Evolutionary conservation across 92 coral and sea anemone genomes (phyloP).

Genomic region (Muricea muricata): DNA sequence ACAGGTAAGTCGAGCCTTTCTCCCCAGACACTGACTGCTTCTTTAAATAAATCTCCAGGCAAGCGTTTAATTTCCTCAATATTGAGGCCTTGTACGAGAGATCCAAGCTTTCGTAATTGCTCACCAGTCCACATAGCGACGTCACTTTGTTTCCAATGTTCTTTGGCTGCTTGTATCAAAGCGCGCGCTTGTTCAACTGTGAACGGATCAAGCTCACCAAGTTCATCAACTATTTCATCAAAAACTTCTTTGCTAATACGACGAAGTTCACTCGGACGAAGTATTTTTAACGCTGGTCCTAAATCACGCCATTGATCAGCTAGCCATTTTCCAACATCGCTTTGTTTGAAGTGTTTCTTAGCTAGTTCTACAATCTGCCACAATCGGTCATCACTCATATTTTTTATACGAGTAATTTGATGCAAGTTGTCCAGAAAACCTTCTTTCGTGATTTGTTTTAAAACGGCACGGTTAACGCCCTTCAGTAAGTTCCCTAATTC

Average conservation of each 20-base stretch:
- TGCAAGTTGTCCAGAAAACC: constrained; percentile 84
- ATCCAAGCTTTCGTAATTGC: constrained; percentile 84
- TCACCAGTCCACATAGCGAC: constrained; percentile 87
- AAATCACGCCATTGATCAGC: constrained; percentile 87
- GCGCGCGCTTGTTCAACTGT: constrained; percentile 81
- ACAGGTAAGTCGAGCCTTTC: constrained; percentile 69
- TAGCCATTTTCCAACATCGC: constrained; percentile 91
- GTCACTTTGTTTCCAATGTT: constrained; percentile 79
- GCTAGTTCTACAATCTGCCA: constrained; percentile 82
- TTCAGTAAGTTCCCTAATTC: constrained; percentile 93
- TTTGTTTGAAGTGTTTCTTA: constrained; percentile 80
- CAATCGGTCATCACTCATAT: constrained; percentile 75
- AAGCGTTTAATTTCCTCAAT: constrained; percentile 67
- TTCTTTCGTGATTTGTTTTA: constrained; percentile 80
- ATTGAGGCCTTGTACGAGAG: constrained; percentile 83
- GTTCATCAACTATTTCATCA: constrained; percentile 81
- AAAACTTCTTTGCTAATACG: constrained; percentile 81
- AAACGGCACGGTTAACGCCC: constrained; percentile 74
- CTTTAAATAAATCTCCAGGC: constrained; percentile 78
- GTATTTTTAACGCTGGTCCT: constrained; percentile 90
- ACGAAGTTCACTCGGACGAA: constrained; percentile 82
- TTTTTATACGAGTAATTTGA: constrained; percentile 84
- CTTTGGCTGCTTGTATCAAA: constrained; percentile 82
- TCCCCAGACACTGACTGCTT: constrained; percentile 93
- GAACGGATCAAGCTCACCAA: constrained; percentile 71